These are phyloP conservation scores for Trichechus manatus DNA, from an alignment of 2,113 vertebrate genomes.

Conservation along the genomic window DNA sequence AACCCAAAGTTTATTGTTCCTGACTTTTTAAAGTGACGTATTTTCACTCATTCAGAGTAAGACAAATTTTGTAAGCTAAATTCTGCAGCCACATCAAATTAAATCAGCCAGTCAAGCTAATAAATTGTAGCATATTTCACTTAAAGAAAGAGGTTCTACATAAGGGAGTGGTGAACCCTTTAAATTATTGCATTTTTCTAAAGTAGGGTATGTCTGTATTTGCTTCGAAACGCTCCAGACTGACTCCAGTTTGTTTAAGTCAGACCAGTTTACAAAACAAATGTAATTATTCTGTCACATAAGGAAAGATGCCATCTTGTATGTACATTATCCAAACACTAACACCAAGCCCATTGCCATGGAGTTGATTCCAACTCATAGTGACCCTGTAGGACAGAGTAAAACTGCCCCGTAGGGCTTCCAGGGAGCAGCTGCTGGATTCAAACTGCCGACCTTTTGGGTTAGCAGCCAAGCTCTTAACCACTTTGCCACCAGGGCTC, in stretches of 20 bases:
- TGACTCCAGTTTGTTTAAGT: background rate
- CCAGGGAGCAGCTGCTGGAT: too few species aligned
- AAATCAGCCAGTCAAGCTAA: background rate
- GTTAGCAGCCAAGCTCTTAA: too few species aligned
- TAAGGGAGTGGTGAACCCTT: background rate
- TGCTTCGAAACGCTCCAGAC: background rate
- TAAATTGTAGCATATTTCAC: background rate
- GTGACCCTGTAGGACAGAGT: too few species aligned
- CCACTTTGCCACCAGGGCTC: too few species aligned
- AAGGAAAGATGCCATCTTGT: conserved; percentile 4
- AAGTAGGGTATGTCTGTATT: background rate
- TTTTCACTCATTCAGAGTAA: background rate
- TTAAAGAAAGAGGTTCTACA: background rate
- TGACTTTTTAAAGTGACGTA: background rate
- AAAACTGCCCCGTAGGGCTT: too few species aligned
- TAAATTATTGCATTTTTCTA: background rate
- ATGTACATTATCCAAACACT: background rate
- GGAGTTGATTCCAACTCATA: too few species aligned
- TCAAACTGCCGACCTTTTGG: too few species aligned
- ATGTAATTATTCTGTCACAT: conserved; percentile 15
- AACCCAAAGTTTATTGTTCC: background rate
- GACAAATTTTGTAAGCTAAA: background rate
- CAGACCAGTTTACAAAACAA: background rate
- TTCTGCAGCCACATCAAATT: background rate
- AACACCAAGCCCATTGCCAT: too few species aligned